Evolutionary conservation across 2,888 invertebrate genomes (phyloP), one percentile per base, ranked within the genome.

Genomic region (Gnatocerus cornutus): DNA sequence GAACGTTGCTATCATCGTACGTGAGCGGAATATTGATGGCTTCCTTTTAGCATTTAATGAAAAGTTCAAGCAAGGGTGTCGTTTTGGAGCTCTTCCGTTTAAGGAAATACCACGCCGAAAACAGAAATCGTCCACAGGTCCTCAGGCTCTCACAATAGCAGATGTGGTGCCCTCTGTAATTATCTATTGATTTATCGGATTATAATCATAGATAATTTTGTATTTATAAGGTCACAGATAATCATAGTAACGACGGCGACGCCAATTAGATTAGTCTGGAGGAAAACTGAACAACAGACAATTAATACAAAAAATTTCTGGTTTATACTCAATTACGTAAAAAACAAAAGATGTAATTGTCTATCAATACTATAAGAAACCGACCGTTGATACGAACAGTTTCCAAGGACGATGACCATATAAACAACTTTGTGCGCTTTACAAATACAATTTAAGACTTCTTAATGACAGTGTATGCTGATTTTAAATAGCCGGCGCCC

Each of bases 381-480:
- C 68, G 68, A n/a, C 29, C 39, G 53, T 55, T 55, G 59, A 59
- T 45, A 59, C 46, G 14, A 53, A 58, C 69, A 61, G 21, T 29
- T 45, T 27, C 48, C 69, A 69, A 69, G 69, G 69, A 41, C 61
- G 61, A 61, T 69, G 61, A 30, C 69, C 69, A 69, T 69, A 69
- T 69, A 65, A 69, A 69, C 61, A 48, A 50, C 48, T 33, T 68
- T 62, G 62, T 55, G 68, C 68, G 68, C 45, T 68, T 68, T 68
- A 61, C 45, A 55, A 46, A 62, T 62, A 61, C 37, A 55, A 59
- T 68, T 62, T 48, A 62, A 68, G 59, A 62, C 61, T 37, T 58
- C 52, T 50, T 62, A 63, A 59, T 46, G 43, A 59, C 56, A 43
- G 33, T 41, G 58, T 30, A 61, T 68, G 45, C 41, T 62, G 50